Evolutionary conservation across 1,140 invertebrate species (phyloP).

Genomic region (Condylostylus longicornis): DNA sequence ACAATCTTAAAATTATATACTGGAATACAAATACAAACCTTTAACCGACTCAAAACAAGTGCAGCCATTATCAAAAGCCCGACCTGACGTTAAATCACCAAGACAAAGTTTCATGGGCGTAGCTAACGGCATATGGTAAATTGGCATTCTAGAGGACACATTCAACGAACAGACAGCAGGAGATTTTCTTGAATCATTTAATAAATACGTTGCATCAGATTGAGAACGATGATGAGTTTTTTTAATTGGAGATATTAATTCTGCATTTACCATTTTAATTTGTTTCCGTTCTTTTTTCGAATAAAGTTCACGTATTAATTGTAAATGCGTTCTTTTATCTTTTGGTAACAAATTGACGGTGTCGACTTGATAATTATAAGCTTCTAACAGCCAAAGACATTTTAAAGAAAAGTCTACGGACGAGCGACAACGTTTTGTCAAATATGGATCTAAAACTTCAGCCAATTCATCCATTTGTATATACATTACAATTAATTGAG

Average conservation of each 20-base stretch:
- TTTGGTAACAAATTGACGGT: conserved; percentile 15
- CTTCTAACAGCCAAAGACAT: conserved; percentile 88
- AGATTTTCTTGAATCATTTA: conserved; percentile 17
- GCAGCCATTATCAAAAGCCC: conserved; percentile 94
- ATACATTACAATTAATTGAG: conserved; percentile 95
- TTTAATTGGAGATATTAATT: conserved; percentile 16
- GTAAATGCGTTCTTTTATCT: conserved; percentile 30
- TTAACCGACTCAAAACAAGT: conserved; percentile 51
- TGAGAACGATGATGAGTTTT: conserved; percentile 56
- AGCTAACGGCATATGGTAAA: conserved; percentile 25
- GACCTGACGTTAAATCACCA: conserved; percentile 82
- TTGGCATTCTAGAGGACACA: conserved; percentile 31
- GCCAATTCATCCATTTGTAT: conserved; percentile 94
- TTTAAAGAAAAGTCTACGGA: conserved; percentile 91
- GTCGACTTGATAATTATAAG: conserved; percentile 45
- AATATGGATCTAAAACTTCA: conserved; percentile 85
- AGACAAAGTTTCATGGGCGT: conserved; percentile 47
- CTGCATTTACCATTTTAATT: conserved; percentile 7
- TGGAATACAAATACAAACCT: conserved; percentile 36
- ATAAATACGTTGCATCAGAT: conserved; percentile 68
- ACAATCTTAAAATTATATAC: background rate
- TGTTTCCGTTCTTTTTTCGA: conserved; percentile 24
- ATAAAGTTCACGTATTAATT: conserved; percentile 32
- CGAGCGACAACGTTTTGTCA: conserved; percentile 83
- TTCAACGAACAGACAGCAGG: conserved; percentile 16